Percentiles rank a stretch among this genome's conserved stretches.
These are phyloP conservation scores for Acanthornis magna DNA, from an alignment of 2,797 vertebrate species.

Conservation along the genomic window DNA sequence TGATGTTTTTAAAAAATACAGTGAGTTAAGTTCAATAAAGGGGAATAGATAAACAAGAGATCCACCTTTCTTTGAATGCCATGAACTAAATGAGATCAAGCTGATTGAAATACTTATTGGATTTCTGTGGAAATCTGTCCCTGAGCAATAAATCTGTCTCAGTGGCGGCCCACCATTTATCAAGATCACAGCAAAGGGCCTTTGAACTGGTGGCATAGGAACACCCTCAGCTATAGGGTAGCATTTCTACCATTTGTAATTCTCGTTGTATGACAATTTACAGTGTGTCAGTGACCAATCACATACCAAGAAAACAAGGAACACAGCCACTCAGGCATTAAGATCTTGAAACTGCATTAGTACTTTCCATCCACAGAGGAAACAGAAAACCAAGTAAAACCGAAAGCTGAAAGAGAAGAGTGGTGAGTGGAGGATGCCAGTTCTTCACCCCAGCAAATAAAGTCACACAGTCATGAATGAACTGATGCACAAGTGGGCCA, in stretches of 20 bases:
- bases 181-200: neutral
- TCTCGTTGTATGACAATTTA: neutral
- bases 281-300: neutral
- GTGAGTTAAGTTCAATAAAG: neutral
- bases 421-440: neutral
- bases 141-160: conserved; percentile 2
- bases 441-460: neutral
- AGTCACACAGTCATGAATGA: neutral
- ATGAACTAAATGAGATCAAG: neutral
- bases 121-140: neutral
- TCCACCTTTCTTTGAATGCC: neutral
- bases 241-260: neutral
- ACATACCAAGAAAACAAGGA: neutral
- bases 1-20: neutral
- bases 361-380: neutral
- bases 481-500: neutral
- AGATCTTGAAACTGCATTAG: neutral
- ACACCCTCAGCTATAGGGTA: neutral
- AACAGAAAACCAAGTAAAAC: neutral
- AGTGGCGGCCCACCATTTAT: neutral
- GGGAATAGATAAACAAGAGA: neutral
- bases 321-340: accelerated
- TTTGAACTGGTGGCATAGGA: neutral
- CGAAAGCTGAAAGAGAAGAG: neutral
- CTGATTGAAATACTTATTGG: neutral